Percentiles rank a stretch among this genome's conserved stretches.
These are phyloP conservation scores for Danio aesculapii DNA, from an alignment of 2,797 vertebrate genomes.

Conservation along the genomic window DNA sequence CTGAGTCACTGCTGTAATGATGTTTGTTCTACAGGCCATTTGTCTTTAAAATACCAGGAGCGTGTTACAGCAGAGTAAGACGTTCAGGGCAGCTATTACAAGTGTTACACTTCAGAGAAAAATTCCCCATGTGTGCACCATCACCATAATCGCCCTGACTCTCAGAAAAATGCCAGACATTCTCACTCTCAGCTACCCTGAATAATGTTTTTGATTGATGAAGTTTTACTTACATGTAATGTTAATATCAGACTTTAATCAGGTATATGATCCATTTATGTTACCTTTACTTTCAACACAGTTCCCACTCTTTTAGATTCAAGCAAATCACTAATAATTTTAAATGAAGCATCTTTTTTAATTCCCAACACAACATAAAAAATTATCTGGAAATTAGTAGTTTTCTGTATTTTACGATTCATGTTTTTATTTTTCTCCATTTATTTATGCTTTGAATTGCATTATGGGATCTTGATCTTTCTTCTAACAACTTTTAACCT, in stretches of 20 bases:
- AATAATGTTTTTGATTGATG: neutral
- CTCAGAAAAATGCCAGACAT: slow-evolving; percentile 6
- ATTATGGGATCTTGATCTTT: no score
- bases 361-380: no score
- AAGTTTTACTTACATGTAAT: neutral
- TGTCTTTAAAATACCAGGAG: slow-evolving; percentile 10
- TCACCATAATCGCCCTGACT: neutral
- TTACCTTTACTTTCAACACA: no score
- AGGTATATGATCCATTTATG: no score
- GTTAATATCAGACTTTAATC: neutral
- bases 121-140: neutral
- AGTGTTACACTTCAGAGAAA: neutral
- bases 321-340: no score
- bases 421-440: no score
- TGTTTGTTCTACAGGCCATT: neutral
- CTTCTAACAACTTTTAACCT: no score
- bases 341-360: no score
- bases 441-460: no score
- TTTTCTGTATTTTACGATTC: no score
- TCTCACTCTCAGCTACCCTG: neutral
- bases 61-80: neutral
- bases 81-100: neutral
- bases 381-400: no score
- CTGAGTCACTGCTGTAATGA: neutral
- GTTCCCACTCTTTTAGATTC: no score